Base-by-base conservation (phyloP, 2,888 invertebrate genomes). In the Scrobipalpa atriplicella region DNA sequence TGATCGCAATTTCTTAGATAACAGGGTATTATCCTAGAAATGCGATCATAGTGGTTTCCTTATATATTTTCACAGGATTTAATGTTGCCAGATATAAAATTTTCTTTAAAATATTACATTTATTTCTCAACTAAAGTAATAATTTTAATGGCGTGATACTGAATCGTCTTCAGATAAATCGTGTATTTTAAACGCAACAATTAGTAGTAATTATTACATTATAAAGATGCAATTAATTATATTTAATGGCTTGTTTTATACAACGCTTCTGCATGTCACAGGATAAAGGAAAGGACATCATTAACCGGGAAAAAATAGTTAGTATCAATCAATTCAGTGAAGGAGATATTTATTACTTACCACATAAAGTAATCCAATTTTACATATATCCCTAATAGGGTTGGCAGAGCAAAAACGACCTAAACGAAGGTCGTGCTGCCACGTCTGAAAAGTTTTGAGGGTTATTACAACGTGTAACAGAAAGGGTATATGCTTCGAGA, bases 101-200 rank as follows among this genome's bases (percentile, higher is more conserved):
- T 29, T 29, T 5, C 11, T 10, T 2, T 39, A 39, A 8, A 39
- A 39, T 39, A 11, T 39, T 6, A 39, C 8, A 8, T 39, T 10
- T 39, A 39, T 8, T 39, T 11, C 8, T 43, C 43, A 43, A 13
- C 13, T 43, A 43, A 13, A 39, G 39, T 8, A 39, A 8, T 11
- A 39, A 1, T 39, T 38, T 39, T 47, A 47, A 47, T 47, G 47
- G n/a, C n/a, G 16, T 47, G 5, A 16, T n/a, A n/a, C 47, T 47
- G n/a, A 16, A 47, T 47, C n/a, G 16, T 47, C 47, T 47, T 47
- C n/a, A 47, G 47, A 16, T 47, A 47, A 47, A 47, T 47, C 47
- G n/a, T 47, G 47, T 47, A 47, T 47, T 47, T 47, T 56, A 47
- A 47, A 16, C 47, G 47, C 10, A 47, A 16, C 47, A 47, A 47